Percentiles rank a stretch among this genome's conserved stretches.
Evolutionary conservation across 2,797 vertebrate genomes (phyloP).

Genomic region (Peromyscus attwateri): DNA sequence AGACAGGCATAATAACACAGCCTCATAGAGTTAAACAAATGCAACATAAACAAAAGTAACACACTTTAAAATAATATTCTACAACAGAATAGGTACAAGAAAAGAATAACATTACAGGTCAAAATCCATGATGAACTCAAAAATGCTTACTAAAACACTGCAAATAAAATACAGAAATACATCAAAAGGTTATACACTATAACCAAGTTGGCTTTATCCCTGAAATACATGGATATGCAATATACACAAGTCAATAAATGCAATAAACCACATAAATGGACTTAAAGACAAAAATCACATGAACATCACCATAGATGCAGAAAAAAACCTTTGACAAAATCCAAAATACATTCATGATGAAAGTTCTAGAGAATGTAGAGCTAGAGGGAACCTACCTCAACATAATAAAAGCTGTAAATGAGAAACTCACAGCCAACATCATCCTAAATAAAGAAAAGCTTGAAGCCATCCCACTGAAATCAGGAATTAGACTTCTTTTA

Average conservation of each 20-base stretch:
- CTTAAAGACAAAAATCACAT: background rate
- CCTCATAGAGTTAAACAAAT: no score
- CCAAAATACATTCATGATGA: background rate
- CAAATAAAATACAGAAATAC: background rate
- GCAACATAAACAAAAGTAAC: no score
- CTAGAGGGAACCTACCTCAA: background rate
- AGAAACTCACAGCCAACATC: background rate
- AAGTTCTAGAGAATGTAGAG: background rate
- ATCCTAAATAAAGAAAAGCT: background rate
- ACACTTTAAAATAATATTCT: no score
- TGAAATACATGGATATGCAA: background rate
- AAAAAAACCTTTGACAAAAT: background rate
- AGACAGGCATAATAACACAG: no score
- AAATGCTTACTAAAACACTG: background rate
- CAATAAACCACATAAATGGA: background rate
- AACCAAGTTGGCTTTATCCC: background rate
- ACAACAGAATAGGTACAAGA: no score
- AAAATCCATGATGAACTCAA: background rate
- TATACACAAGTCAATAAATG: background rate
- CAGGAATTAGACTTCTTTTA: background rate
- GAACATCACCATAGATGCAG: background rate
- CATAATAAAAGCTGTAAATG: background rate
- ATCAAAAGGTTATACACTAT: background rate
- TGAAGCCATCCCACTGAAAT: background rate
- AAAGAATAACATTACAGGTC: background rate